These are phyloP conservation scores for Cheilosia grossa DNA, from an alignment of 2,888 invertebrate genomes.

Conservation along the genomic window DNA sequence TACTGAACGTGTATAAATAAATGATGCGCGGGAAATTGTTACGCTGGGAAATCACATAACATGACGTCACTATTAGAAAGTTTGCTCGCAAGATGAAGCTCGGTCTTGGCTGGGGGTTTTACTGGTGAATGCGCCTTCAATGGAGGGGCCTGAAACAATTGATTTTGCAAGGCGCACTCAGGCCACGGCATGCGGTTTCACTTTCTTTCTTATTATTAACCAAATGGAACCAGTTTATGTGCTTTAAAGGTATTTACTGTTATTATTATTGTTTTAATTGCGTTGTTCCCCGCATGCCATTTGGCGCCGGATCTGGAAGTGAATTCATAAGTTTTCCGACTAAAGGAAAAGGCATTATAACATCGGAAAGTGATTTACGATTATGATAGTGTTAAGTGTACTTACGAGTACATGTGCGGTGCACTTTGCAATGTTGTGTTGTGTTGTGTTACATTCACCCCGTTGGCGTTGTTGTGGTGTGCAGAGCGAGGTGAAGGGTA, in stretches of 20 bases:
- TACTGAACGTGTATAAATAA: not conserved
- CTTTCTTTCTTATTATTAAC: constrained; percentile 45
- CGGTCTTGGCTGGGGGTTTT: too few relatives aligned
- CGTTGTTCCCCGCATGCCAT: constrained; percentile 16
- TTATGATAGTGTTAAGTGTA: not conserved
- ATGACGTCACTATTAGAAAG: constrained; percentile 49
- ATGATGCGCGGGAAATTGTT: constrained; percentile 28
- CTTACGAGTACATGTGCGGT: not conserved
- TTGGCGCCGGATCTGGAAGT: constrained; percentile 3
- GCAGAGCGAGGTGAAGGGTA: constrained; percentile 3
- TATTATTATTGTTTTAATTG: constrained; percentile 43
- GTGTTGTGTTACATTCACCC: constrained; percentile 23
- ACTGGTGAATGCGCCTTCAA: too few relatives aligned
- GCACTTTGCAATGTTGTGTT: not conserved
- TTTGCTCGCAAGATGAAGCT: constrained; percentile 15
- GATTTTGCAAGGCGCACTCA: constrained; percentile 35
- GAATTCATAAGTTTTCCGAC: not conserved
- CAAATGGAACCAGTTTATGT: constrained; percentile 50
- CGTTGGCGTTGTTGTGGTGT: not conserved
- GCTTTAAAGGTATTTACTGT: constrained; percentile 57
- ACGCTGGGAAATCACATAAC: constrained; percentile 15
- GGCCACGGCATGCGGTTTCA: constrained; percentile 33
- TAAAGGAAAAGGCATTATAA: constrained; percentile 8
- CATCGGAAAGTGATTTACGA: constrained; percentile 16
- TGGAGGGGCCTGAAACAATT: constrained; percentile 32